phyloP scores from a whole-genome alignment of 2,888 invertebrate genomes.

The Hermaeophaga mercurialis region DNA sequence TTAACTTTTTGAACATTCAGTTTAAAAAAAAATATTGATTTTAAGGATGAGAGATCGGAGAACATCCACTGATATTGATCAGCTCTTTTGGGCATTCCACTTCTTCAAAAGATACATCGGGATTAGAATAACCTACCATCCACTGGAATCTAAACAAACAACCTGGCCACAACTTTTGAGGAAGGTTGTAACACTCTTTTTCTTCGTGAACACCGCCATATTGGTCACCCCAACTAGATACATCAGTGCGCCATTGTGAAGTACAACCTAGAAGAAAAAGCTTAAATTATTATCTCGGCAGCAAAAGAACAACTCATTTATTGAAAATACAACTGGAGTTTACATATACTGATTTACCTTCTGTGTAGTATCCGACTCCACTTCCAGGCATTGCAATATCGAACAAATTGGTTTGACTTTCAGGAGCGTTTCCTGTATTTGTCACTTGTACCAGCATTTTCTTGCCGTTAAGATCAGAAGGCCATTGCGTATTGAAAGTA shows the following conservation, averaged over 20 bases:
- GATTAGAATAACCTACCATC: constrained; percentile 23
- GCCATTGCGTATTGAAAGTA: constrained; percentile 1
- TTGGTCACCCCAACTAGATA: constrained; percentile 36
- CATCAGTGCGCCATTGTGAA: not conserved
- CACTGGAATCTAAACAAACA: constrained; percentile 34
- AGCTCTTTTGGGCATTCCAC: constrained; percentile 23
- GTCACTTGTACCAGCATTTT: constrained; percentile 5
- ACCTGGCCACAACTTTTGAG: constrained; percentile 31
- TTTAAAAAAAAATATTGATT: not conserved
- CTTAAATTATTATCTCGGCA: too few species aligned
- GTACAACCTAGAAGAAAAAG: not conserved
- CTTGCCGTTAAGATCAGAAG: not conserved
- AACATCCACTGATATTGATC: constrained; percentile 16
- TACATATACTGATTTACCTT: too few species aligned
- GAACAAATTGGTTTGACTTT: not conserved
- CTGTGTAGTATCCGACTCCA: constrained; percentile 1
- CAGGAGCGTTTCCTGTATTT: not conserved
- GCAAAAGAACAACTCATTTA: too few species aligned
- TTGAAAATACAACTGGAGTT: too few species aligned
- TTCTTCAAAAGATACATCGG: constrained; percentile 15
- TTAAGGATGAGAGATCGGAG: not conserved
- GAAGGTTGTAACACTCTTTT: constrained; percentile 35
- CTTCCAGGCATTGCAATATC: constrained; percentile 15
- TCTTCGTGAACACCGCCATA: constrained; percentile 38
- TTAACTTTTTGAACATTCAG: too few species aligned